Evolutionary conservation across 1,140 invertebrate genomes (phyloP).

Genomic region (Wasmannia auropunctata): DNA sequence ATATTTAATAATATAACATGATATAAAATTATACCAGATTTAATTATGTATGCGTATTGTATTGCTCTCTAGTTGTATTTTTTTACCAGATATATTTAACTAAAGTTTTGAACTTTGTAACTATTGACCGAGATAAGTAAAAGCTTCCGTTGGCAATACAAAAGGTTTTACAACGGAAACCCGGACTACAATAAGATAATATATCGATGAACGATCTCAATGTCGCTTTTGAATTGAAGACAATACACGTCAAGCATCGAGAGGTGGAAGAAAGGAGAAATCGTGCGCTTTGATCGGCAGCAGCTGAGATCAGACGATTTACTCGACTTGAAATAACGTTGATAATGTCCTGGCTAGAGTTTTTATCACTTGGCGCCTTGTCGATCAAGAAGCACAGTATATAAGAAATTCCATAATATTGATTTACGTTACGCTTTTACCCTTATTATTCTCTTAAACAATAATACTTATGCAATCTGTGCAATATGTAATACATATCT

Average conservation of each 20-base stretch:
- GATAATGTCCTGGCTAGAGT: constrained; percentile 43
- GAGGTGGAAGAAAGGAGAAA: constrained; percentile 63
- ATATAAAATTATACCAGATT: neutral
- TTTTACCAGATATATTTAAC: constrained; percentile 10
- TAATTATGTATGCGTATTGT: neutral
- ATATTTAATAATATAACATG: neutral
- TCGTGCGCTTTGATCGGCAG: constrained; percentile 63
- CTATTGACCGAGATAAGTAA: constrained; percentile 61
- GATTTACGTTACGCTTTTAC: constrained; percentile 43
- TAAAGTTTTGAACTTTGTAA: constrained; percentile 10
- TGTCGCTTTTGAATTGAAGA: constrained; percentile 72
- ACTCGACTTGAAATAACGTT: constrained; percentile 59
- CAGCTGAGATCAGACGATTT: constrained; percentile 57
- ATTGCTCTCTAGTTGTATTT: neutral
- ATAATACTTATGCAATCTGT: neutral
- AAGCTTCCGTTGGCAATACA: constrained; percentile 43
- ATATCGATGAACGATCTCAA: constrained; percentile 65
- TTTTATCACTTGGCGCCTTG: constrained; percentile 30
- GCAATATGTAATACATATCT: neutral
- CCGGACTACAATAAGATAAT: constrained; percentile 64
- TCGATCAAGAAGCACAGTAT: neutral
- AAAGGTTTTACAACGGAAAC: constrained; percentile 63
- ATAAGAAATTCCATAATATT: neutral
- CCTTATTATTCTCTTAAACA: neutral
- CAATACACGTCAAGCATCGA: constrained; percentile 68